These are phyloP conservation scores for Punctoribates punctum DNA, from an alignment of 2,888 invertebrate genomes.

Conservation along the genomic window DNA sequence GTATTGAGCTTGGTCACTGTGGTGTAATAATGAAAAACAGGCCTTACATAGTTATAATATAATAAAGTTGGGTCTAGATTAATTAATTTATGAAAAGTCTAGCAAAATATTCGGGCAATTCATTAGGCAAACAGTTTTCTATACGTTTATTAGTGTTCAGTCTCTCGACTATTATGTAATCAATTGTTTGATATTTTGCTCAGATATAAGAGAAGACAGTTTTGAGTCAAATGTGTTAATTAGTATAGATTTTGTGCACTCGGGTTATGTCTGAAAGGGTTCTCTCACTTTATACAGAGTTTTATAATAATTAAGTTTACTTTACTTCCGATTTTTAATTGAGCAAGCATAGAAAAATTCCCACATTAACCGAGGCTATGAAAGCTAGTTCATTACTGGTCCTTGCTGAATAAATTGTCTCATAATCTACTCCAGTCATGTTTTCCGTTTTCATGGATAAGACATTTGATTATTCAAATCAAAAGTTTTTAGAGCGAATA, in stretches of 20 bases:
- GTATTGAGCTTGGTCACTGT: too few species aligned
- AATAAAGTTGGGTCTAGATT: neutral
- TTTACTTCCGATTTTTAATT: too few species aligned
- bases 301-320: too few species aligned
- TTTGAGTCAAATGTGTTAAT: constrained; percentile 3
- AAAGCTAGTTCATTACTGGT: too few species aligned
- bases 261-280: too few species aligned
- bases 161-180: constrained; percentile 15
- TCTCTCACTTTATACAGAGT: too few species aligned
- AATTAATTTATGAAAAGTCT: neutral
- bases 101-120: constrained; percentile 1
- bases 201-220: neutral
- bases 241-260: neutral
- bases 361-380: too few species aligned
- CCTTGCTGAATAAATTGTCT: too few species aligned
- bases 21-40: neutral
- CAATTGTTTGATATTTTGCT: constrained; percentile 8
- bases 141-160: neutral
- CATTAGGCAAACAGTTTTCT: constrained; percentile 13
- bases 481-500: constrained; percentile 12
- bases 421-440: too few species aligned
- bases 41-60: neutral
- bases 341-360: too few species aligned
- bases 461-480: too few species aligned
- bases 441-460: too few species aligned